Evolutionary conservation across 1,140 invertebrate genomes (phyloP).

Genomic region (Euwallacea similis): DNA sequence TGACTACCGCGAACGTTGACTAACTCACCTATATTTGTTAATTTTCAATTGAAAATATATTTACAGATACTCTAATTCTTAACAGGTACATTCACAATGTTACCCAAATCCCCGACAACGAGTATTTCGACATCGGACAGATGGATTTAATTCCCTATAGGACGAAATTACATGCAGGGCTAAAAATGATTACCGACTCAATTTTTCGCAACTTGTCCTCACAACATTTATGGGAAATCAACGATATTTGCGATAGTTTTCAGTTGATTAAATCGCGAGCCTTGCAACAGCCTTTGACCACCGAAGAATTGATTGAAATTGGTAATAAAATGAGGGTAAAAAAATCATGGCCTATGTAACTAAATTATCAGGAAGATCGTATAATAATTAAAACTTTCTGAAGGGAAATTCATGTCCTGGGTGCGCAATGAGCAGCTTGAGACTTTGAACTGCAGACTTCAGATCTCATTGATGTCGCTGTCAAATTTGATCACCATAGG

Average conservation of each 20-base stretch:
- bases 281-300: constrained; percentile 39
- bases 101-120: constrained; percentile 41
- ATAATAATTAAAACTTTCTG: constrained; percentile 1
- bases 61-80: constrained; percentile 3
- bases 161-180: constrained; percentile 33
- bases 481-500: constrained; percentile 39
- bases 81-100: constrained; percentile 39
- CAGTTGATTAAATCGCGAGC: constrained; percentile 41
- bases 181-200: constrained; percentile 33
- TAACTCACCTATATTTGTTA: too few species aligned
- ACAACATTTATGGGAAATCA: constrained; percentile 44
- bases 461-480: constrained; percentile 62
- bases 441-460: constrained; percentile 62
- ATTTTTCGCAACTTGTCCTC: constrained; percentile 40
- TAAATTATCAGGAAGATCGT: background rate
- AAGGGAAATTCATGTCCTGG: constrained; percentile 35
- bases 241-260: constrained; percentile 44
- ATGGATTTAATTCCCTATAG: constrained; percentile 39
- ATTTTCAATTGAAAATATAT: background rate
- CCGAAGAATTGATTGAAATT: constrained; percentile 64
- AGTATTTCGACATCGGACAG: constrained; percentile 42
- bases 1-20: too few species aligned
- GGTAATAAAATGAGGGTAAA: constrained; percentile 55
- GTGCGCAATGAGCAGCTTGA: constrained; percentile 38
- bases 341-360: background rate